Evolutionary conservation across 2,797 vertebrate genomes (phyloP), one percentile per base, ranked within the genome.

Genomic region (Melanogrammus aeglefinus): DNA sequence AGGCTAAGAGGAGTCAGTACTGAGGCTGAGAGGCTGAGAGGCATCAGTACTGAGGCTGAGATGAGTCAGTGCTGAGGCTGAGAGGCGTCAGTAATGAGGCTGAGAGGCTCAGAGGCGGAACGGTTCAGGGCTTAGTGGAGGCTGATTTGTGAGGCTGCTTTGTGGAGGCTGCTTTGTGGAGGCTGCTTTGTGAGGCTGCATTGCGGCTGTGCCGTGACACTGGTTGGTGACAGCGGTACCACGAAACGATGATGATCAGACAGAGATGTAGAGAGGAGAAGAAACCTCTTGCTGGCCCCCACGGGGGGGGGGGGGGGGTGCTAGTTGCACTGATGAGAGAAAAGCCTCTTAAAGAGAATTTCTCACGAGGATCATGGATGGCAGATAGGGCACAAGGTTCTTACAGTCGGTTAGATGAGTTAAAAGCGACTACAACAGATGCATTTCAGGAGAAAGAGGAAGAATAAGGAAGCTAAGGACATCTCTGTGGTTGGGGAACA

Each of bases 301-400:
- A 3, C 63, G 24, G 63, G 57, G 6, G 57, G 18, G 57, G 18
- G 5, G n/a, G 57, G n/a, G 57, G 33, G 10, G 18, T 57, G 77
- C 31, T 70, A 75, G 57, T 83, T 78, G 81, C 86, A 84, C 79
- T 51, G 80, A 86, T 81, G 79, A 51, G 77, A 84, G 83, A 85
- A 86, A 88, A 92, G 87, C 88, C 84, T 91, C 87, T 90, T 85
- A 85, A 85, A 90, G 80, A 80, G 85, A 87, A 84, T 71, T 83
- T 83, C 85, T 87, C 82, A 79, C 85, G 81, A 81, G 87, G 86
- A 87, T 85, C 81, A 79, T 57, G 81, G 80, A 80, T 44, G 82
- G 80, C 83, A 86, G 91, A 92, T 88, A 89, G 92, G 86, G 80
- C 82, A 35, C 75, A 16, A 78, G 2, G 47, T 72, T 2, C 83